Base-by-base conservation (phyloP, 2,113 vertebrate genomes). In the Pedionomus torquatus region DNA sequence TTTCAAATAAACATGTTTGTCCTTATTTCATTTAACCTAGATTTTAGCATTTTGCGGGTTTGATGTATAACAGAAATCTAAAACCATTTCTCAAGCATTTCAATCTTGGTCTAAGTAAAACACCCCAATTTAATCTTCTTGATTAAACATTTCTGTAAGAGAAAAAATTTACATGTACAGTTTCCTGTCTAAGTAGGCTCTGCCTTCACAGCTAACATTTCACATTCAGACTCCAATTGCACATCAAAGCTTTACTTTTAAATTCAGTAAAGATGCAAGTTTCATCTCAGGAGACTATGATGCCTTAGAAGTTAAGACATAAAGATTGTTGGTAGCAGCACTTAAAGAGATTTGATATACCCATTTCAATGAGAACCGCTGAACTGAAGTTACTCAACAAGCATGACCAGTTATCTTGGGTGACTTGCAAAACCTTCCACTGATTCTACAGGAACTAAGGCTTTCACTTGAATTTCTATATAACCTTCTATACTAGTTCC, bases 211-310 rank as follows among this genome's bases (percentile, higher is more conserved):
- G 60, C 64, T 87, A 89, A 61, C 46, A 81, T 81, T 94, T 75
- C 57, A 64, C 55, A 89, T 81, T 75, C 88, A 87, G 69, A 63
- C 33, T 87, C 64, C 93, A 93, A 37, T 13, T 87, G 77, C 57
- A 96, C 86, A 97, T 95, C 93, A 97, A 96, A 96, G 93, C 60
- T 87, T 88, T 81, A 78, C 41, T 89, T 95, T 89, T 75, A 89
- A 90, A 92, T 84, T 89, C 80, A 87, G 65, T 71, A 64, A 92
- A 92, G 90, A 93, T 64, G 64, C 72, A 78, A 91, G 78, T 86
- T 94, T 78, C 55, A 95, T 86, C 88, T 95, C 89, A 51, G 70
- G 69, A 94, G 88, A 64, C 52, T 64, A 33, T 7, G 12, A 72
- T 83, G 80, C 58, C 69, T 97, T 64, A 92, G 80, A 95, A 93